Percentiles rank a stretch among this genome's conserved stretches.
Conservation (phyloP, 2,113 vertebrate species). For the Pluvianellus socialis region DNA sequence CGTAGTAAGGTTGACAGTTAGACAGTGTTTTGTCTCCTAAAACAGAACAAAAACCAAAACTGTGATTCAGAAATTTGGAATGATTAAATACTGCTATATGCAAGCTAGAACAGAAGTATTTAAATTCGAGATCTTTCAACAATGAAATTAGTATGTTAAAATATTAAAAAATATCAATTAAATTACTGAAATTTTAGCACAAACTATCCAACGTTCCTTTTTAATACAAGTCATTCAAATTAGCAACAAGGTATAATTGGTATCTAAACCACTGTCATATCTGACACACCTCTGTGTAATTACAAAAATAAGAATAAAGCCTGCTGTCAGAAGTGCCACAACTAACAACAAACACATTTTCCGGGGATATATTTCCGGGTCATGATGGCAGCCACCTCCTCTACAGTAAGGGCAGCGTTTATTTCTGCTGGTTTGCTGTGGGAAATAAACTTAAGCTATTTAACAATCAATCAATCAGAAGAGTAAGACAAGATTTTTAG, state of each 20-base stretch:
- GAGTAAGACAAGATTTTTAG: background rate
- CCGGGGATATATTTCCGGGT: background rate
- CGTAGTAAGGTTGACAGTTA: slow-evolving; percentile 97
- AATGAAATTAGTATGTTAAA: background rate
- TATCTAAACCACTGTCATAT: background rate
- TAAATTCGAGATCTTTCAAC: background rate
- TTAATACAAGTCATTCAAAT: background rate
- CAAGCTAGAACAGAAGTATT: background rate
- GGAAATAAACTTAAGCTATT: background rate
- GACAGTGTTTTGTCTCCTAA: slow-evolving; percentile 91
- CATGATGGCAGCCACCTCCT: background rate
- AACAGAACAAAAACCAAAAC: background rate
- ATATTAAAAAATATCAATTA: background rate
- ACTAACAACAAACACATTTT: background rate
- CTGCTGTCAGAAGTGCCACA: background rate
- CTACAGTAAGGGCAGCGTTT: background rate
- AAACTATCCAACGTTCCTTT: background rate
- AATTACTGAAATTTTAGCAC: background rate
- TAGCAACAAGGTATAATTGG: background rate
- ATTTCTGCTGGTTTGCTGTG: background rate
- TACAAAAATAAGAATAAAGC: background rate
- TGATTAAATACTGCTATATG: background rate
- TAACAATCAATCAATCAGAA: background rate
- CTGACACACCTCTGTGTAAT: background rate
- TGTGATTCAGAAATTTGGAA: background rate